A percentile compares a stretch with the other conserved stretches of the same genome.
Conservation (phyloP, 2,888 invertebrate genomes). For the Ametastegia equiseti region DNA sequence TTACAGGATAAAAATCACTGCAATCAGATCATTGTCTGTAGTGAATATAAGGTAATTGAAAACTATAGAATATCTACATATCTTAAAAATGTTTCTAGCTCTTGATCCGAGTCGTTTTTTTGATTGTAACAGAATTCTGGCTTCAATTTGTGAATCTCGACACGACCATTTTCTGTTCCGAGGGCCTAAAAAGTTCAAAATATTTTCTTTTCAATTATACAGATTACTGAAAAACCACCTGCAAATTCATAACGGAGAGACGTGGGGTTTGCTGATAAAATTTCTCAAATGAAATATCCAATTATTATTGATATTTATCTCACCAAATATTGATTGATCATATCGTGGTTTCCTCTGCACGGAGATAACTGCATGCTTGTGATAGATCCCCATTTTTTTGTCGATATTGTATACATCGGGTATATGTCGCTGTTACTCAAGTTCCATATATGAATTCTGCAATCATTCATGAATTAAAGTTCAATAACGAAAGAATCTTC, state of each 20-base stretch:
- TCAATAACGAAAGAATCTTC: not conserved
- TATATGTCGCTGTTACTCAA: constrained; percentile 77
- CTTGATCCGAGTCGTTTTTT: constrained; percentile 71
- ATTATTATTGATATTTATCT: constrained; percentile 55
- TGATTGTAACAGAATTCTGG: constrained; percentile 73
- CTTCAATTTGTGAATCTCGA: constrained; percentile 76
- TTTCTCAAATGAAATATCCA: too few relatives aligned
- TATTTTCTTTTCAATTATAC: constrained; percentile 24
- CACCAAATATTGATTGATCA: constrained; percentile 76
- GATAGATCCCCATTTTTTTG: constrained; percentile 71
- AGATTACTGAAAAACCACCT: not conserved
- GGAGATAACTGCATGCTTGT: constrained; percentile 76
- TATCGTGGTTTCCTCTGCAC: constrained; percentile 66
- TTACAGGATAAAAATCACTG: not conserved
- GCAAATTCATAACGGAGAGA: not conserved
- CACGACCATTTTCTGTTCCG: constrained; percentile 73
- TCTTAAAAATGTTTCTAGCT: constrained; percentile 76
- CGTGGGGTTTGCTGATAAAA: too few relatives aligned
- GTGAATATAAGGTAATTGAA: constrained; percentile 5
- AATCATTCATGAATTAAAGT: constrained; percentile 55
- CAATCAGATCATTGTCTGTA: not conserved
- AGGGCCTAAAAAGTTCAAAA: constrained; percentile 75
- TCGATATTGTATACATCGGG: constrained; percentile 75
- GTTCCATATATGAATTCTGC: constrained; percentile 78
- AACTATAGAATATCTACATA: constrained; percentile 74